Percentiles rank a stretch among this genome's conserved stretches.
These are phyloP conservation scores for Eristalis tenax DNA, from an alignment of 2,888 invertebrate genomes.

Conservation along the genomic window DNA sequence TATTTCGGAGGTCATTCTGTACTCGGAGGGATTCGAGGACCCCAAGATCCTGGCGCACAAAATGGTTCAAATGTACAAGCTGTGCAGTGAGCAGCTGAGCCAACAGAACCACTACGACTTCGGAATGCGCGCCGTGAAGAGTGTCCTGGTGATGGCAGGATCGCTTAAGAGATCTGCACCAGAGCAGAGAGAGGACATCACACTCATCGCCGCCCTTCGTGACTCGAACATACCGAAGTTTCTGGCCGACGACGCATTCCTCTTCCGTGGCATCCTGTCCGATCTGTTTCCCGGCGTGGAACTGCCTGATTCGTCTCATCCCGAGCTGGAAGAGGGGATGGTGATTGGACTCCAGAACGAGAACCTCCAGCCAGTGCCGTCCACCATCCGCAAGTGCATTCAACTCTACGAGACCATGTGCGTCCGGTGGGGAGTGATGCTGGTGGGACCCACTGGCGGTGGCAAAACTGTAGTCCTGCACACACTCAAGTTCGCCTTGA, in stretches of 20 bases:
- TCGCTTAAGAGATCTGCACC: slow-evolving; percentile 92
- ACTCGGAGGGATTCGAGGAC: slow-evolving; percentile 95
- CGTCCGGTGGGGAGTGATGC: slow-evolving; percentile 95
- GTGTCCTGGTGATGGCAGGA: slow-evolving; percentile 96
- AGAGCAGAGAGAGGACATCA: slow-evolving; percentile 91
- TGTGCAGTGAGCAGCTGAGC: slow-evolving; percentile 94
- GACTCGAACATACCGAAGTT: slow-evolving; percentile 96
- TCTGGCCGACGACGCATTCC: slow-evolving; percentile 89
- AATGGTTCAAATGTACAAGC: slow-evolving; percentile 96
- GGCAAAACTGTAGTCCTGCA: slow-evolving; percentile 91
- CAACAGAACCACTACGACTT: slow-evolving; percentile 97
- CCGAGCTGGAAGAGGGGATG: slow-evolving; percentile 87
- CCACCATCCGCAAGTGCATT: slow-evolving; percentile 82
- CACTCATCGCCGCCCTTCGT: slow-evolving; percentile 91
- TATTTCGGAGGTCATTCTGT: slow-evolving; percentile 95
- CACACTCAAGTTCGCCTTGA: slow-evolving; percentile 88
- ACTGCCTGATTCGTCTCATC: slow-evolving; percentile 91
- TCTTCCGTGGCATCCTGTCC: slow-evolving; percentile 93
- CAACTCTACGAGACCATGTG: slow-evolving; percentile 95
- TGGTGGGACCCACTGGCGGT: slow-evolving; percentile 94
- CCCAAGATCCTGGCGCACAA: slow-evolving; percentile 93
- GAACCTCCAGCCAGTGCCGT: slow-evolving; percentile 85
- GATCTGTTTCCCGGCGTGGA: slow-evolving; percentile 93
- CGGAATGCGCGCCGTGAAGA: slow-evolving; percentile 96
- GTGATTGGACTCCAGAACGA: slow-evolving; percentile 82